phyloP scores from a whole-genome alignment of 2,888 invertebrate genomes.

The Dione vanillae region DNA sequence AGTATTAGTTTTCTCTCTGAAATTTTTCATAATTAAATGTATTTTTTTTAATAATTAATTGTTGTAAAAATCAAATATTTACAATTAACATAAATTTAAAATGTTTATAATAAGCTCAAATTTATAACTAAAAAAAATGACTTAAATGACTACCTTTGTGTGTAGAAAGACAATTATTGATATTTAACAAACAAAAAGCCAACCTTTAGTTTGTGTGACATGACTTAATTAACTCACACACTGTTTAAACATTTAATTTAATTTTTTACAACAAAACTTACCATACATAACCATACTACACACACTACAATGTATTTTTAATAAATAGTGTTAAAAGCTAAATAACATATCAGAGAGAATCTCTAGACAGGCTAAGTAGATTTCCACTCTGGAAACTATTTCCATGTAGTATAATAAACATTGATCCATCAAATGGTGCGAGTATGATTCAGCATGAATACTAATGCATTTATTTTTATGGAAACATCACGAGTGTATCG shows the following conservation, averaged over 20 bases:
- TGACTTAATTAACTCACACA: no score
- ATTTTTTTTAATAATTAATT: no score
- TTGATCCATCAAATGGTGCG: slow-evolving; percentile 2
- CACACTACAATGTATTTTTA: neutral
- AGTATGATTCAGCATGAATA: slow-evolving; percentile 30
- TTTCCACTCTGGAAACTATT: neutral
- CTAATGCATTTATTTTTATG: slow-evolving; percentile 33
- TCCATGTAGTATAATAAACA: slow-evolving; percentile 1
- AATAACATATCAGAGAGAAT: neutral
- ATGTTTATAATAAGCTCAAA: no score
- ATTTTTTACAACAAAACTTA: neutral
- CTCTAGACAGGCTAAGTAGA: neutral
- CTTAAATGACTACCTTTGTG: neutral
- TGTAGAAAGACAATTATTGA: no score
- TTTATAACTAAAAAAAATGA: neutral
- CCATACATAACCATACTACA: neutral
- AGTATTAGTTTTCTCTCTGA: neutral
- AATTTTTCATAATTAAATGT: neutral
- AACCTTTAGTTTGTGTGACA: no score
- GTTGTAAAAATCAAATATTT: no score
- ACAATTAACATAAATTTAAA: no score
- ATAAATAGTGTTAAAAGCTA: neutral
- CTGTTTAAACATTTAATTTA: no score
- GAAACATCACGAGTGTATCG: slow-evolving; percentile 20
- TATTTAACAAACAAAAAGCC: no score